A percentile compares a stretch with the other conserved stretches of the same genome.
phyloP scores from a whole-genome alignment of 2,888 invertebrate species.

The Labia minor region DNA sequence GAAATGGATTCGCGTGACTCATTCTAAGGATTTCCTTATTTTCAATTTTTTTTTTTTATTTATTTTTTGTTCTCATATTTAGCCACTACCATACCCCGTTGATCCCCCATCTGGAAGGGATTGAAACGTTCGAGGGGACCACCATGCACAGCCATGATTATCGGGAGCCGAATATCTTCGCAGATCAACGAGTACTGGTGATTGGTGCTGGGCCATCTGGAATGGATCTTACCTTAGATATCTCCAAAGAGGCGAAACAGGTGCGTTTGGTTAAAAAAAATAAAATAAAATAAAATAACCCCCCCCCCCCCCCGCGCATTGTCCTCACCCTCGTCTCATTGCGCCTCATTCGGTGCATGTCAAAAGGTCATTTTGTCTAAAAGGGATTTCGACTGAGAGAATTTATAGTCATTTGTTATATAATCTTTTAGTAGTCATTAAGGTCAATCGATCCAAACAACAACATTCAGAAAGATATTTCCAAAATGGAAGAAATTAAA shows the following conservation, averaged over 20 bases:
- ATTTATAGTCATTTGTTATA: slow-evolving; percentile 5
- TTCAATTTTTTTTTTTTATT: too few relatives aligned
- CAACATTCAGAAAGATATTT: background rate
- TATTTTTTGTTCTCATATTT: background rate
- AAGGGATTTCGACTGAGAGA: background rate
- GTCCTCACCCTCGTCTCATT: background rate
- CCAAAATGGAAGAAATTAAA: background rate
- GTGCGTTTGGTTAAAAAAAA: slow-evolving; percentile 19
- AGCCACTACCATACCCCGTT: slow-evolving; percentile 43
- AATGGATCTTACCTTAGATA: slow-evolving; percentile 27
- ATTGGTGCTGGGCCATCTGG: slow-evolving; percentile 38
- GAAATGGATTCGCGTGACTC: background rate
- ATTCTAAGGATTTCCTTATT: too few relatives aligned
- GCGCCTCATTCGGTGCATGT: background rate
- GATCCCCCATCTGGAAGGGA: slow-evolving; percentile 38
- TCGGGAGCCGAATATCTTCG: slow-evolving; percentile 33
- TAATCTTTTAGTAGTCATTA: slow-evolving; percentile 13
- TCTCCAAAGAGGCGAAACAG: slow-evolving; percentile 24
- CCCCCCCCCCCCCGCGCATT: too few relatives aligned
- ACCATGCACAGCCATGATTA: slow-evolving; percentile 38
- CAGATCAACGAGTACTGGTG: slow-evolving; percentile 33
- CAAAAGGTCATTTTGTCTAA: background rate
- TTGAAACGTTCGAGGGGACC: slow-evolving; percentile 34
- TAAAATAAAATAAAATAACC: too few relatives aligned
- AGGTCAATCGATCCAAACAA: slow-evolving; percentile 4